A percentile compares a stretch with the other conserved stretches of the same genome.
Conservation (phyloP, 2,888 invertebrate species). For the Cheilosia pagana region DNA sequence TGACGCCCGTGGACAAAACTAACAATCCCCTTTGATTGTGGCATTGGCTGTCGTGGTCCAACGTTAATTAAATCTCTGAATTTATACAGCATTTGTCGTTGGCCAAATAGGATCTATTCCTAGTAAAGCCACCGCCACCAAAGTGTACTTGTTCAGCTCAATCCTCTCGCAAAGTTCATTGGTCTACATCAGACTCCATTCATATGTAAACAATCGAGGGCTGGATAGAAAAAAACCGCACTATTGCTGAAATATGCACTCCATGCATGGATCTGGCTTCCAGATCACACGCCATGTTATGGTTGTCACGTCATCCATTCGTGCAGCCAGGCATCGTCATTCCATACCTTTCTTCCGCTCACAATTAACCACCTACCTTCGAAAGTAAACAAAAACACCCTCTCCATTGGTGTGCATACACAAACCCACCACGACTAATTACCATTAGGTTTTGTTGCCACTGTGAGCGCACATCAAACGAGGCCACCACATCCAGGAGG, state of each 20-base stretch:
- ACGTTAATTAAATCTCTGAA: too few relatives aligned
- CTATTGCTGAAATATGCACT: slow-evolving; percentile 14
- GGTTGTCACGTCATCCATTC: slow-evolving; percentile 64
- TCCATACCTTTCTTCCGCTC: slow-evolving; percentile 7
- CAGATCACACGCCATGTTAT: slow-evolving; percentile 51
- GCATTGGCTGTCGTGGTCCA: too few relatives aligned
- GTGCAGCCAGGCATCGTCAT: slow-evolving; percentile 23
- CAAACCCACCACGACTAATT: slow-evolving; percentile 51
- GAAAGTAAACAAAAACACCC: slow-evolving; percentile 67
- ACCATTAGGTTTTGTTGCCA: slow-evolving; percentile 44
- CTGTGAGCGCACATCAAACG: slow-evolving; percentile 32
- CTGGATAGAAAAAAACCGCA: slow-evolving; percentile 11
- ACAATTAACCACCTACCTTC: slow-evolving; percentile 50
- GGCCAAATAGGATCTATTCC: neutral
- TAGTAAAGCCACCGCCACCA: neutral
- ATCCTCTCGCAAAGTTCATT: slow-evolving; percentile 35
- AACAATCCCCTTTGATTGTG: too few relatives aligned
- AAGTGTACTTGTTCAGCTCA: too few relatives aligned
- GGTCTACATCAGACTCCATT: slow-evolving; percentile 38
- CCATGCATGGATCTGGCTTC: slow-evolving; percentile 32
- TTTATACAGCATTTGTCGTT: neutral
- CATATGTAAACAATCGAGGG: slow-evolving; percentile 14
- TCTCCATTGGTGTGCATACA: neutral
- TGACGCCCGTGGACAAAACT: too few relatives aligned
- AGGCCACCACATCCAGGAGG: slow-evolving; percentile 23